Base-by-base conservation (phyloP, 2,888 invertebrate species). In the Eupithecia exiguata region DNA sequence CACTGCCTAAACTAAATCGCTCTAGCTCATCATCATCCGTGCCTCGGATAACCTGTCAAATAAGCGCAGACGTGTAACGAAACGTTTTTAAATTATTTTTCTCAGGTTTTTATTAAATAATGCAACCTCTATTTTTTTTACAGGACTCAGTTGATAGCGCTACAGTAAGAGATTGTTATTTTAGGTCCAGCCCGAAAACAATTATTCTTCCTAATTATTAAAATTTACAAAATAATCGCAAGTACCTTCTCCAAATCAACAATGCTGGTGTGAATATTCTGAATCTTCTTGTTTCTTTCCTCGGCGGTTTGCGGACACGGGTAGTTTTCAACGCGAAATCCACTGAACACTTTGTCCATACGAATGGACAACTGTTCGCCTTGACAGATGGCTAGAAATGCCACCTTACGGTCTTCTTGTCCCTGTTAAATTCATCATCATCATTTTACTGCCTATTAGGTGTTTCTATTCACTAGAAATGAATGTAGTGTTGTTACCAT, bases 281-380 rank as follows among this genome's bases (percentile, higher is more conserved):
- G 95, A 25, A 96, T 95, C 97, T 98, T 97, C 74, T 97, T 97
- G 68, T 95, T 89, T 71, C 98, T 94, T 82, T 98, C 98, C 0
- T 95, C 94, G 35, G 95, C 95, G 0, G 97, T 96, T 82, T 96
- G 96, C 0, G 99, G 98, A 84, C 98, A 98, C 0, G 97, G 97
- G 90, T 98, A 99, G 40, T 97, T 90, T 38, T 97, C 97, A 0
- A 97, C 98, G 76, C 97, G 96, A 87, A 98, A 99, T 5, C 98
- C 98, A 79, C 96, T 96, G 89, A 98, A 98, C 35, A 98, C 97
- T 91, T 99, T 98, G 86, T 97, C 96, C 71, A 98, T 97, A 66
- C 97, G 95, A 4, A 93, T 93, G 86, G 97, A 97, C 71, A 99
- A 91, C 83, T 97, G 96, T 81, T 98, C 97, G 49, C 98, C 98